Conservation (phyloP, 30 jellyfish, hydroid and myxozoan species). For the Cassiopea andromeda region DNA sequence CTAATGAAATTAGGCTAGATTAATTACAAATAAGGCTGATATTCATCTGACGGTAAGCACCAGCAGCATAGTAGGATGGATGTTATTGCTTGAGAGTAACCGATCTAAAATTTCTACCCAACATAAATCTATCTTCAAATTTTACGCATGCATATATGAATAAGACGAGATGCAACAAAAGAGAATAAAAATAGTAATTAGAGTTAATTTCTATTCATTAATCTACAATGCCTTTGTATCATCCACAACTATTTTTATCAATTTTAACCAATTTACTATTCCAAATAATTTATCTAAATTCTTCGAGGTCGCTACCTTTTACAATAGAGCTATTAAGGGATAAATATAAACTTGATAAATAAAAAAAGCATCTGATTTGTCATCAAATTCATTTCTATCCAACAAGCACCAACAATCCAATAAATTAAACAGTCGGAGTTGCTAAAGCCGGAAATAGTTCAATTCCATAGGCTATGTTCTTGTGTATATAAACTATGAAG, state of each 20-base stretch:
- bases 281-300: not conserved
- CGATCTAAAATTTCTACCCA: no score
- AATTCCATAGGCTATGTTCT: not conserved
- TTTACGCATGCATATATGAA: no score
- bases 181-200: not conserved
- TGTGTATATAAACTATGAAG: not conserved
- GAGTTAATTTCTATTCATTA: not conserved
- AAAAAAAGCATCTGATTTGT: not conserved
- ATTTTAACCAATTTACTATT: not conserved
- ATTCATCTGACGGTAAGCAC: no score
- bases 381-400: not conserved
- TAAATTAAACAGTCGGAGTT: not conserved
- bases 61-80: no score
- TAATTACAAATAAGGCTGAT: no score
- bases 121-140: no score
- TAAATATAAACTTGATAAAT: conserved; percentile 9
- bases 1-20: no score
- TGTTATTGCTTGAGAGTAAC: no score
- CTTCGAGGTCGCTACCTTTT: not conserved
- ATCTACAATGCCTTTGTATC: not conserved
- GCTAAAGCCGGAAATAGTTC: not conserved
- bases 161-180: not conserved
- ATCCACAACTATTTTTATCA: conserved; percentile 8
- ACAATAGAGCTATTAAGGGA: not conserved
- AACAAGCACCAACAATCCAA: not conserved